phyloP scores from a whole-genome alignment of 2,888 invertebrate species.

The Drosophila greeni region DNA sequence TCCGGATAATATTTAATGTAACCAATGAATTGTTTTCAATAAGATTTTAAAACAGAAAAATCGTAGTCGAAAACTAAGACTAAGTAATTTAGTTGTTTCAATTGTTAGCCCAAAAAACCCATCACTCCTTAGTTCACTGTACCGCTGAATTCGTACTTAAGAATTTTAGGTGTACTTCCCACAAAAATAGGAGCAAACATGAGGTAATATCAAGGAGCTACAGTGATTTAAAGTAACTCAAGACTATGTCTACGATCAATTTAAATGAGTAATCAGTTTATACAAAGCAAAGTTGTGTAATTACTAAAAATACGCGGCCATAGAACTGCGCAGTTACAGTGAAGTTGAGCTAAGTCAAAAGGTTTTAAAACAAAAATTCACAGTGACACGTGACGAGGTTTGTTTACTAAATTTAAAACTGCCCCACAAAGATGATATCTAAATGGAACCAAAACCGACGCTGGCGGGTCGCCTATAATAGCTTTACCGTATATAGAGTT shows the following conservation, averaged over 20 bases:
- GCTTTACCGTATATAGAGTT: conserved; percentile 7
- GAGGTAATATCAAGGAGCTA: neutral
- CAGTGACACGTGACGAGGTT: conserved; percentile 2
- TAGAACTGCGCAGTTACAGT: conserved; percentile 7
- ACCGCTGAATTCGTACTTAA: too few relatives aligned
- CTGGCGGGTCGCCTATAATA: conserved; percentile 1
- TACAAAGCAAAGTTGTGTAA: neutral
- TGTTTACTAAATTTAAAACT: conserved; percentile 9
- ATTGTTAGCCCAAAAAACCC: too few relatives aligned
- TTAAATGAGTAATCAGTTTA: neutral
- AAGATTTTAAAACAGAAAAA: too few relatives aligned
- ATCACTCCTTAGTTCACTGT: too few relatives aligned
- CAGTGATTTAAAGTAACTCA: neutral
- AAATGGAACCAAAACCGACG: conserved; percentile 6
- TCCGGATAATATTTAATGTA: too few relatives aligned
- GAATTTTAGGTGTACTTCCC: too few relatives aligned
- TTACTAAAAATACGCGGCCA: neutral
- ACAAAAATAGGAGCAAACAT: too few relatives aligned
- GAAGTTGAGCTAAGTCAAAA: conserved; percentile 1
- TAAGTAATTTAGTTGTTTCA: too few relatives aligned
- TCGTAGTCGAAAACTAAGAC: too few relatives aligned
- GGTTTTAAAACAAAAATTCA: neutral
- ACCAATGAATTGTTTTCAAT: too few relatives aligned
- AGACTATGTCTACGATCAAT: neutral
- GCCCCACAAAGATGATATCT: conserved; percentile 19